These are phyloP conservation scores for Paedocypris sp. DNA, from an alignment of 2,113 vertebrate genomes.

Conservation along the genomic window DNA sequence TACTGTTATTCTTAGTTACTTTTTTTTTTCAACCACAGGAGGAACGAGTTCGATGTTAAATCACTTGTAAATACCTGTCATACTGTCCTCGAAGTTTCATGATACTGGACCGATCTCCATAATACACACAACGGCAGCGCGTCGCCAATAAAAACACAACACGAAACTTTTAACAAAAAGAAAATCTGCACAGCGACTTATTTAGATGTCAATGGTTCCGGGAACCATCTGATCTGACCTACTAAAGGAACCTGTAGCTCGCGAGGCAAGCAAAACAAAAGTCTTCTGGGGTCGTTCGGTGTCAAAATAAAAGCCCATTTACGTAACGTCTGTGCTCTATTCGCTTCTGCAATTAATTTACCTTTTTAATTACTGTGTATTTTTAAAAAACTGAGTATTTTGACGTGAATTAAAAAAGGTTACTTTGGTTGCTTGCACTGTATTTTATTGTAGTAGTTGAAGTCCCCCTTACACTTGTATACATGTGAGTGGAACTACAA, in stretches of 20 bases:
- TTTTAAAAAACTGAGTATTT: too few relatives aligned
- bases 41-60: too few relatives aligned
- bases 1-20: too few relatives aligned
- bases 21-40: too few relatives aligned
- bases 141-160: constrained; percentile 27
- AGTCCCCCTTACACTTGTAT: too few relatives aligned
- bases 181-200: background rate
- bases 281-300: background rate
- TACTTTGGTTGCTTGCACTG: too few relatives aligned
- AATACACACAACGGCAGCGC: constrained; percentile 2
- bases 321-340: background rate
- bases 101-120: constrained; percentile 48
- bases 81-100: constrained; percentile 64
- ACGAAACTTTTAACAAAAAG: constrained; percentile 30
- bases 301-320: constrained; percentile 18
- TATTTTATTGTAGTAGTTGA: too few relatives aligned
- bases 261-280: constrained; percentile 18
- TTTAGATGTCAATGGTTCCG: constrained; percentile 21
- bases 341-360: background rate
- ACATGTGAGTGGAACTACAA: too few relatives aligned
- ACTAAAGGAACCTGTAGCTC: constrained; percentile 31
- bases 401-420: too few relatives aligned
- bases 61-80: constrained; percentile 67
- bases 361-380: too few relatives aligned
- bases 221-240: constrained; percentile 22